phyloP scores from a whole-genome alignment of 2,113 vertebrate genomes.

The Alectura lathami region DNA sequence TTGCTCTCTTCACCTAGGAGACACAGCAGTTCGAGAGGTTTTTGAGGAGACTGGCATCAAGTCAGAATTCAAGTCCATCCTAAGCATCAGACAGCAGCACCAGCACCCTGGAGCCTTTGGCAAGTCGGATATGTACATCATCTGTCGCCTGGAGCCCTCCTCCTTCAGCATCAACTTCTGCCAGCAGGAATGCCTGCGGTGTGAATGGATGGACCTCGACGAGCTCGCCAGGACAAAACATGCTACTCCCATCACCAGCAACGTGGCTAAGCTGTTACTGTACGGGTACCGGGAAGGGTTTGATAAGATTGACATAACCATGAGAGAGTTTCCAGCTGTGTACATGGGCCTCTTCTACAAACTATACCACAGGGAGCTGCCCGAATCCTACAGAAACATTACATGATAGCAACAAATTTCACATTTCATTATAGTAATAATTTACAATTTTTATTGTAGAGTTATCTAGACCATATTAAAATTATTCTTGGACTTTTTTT shows the following conservation, averaged over 20 bases:
- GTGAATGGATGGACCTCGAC: constrained; percentile 88
- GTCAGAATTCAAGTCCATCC: constrained; percentile 89
- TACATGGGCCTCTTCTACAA: constrained; percentile 87
- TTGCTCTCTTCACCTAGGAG: constrained; percentile 69
- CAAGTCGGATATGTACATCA: constrained; percentile 91
- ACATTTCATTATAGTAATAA: constrained; percentile 43
- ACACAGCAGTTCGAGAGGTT: constrained; percentile 92
- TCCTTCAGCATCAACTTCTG: constrained; percentile 87
- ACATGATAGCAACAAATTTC: constrained; percentile 18
- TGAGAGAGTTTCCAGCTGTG: constrained; percentile 85
- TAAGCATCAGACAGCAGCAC: constrained; percentile 94
- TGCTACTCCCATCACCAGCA: constrained; percentile 86
- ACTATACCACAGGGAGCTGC: constrained; percentile 87
- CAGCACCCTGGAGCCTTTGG: constrained; percentile 87
- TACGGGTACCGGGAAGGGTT: constrained; percentile 86
- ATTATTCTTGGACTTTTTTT: neutral
- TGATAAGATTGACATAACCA: constrained; percentile 81
- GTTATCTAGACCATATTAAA: neutral
- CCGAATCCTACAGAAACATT: constrained; percentile 65
- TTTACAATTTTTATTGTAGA: neutral
- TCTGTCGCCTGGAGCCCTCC: constrained; percentile 88
- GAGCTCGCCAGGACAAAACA: constrained; percentile 73
- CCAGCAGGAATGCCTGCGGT: constrained; percentile 87
- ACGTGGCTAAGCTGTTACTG: constrained; percentile 83
- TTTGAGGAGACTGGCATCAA: constrained; percentile 93